A percentile compares a stretch with the other conserved stretches of the same genome.
Evolutionary conservation across 2,113 vertebrate genomes (phyloP).

Genomic region (Cariama cristata): DNA sequence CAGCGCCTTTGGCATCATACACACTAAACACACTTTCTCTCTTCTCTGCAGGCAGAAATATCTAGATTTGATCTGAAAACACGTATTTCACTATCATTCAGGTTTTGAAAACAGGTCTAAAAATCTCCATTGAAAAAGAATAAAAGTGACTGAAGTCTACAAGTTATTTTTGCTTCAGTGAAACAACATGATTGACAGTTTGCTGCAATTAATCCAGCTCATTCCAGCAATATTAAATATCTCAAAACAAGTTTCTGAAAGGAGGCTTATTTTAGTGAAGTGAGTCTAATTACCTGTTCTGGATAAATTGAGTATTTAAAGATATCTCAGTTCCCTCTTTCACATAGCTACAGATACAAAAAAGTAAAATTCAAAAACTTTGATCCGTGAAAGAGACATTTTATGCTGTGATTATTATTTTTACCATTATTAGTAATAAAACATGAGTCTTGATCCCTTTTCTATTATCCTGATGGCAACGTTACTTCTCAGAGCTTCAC

Average conservation of each 20-base stretch:
- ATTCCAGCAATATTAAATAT: not conserved
- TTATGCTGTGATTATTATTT: not conserved
- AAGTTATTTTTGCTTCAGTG: conserved; percentile 18
- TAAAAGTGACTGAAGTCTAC: not conserved
- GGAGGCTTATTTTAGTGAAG: not conserved
- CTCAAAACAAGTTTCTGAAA: conserved; percentile 38
- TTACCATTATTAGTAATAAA: not conserved
- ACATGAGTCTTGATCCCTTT: not conserved
- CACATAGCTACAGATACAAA: not conserved
- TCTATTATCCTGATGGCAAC: not conserved
- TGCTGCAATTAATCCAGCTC: conserved; percentile 19
- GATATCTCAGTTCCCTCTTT: not conserved
- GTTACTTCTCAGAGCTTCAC: not conserved
- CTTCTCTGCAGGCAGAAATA: not conserved
- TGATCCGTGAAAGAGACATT: not conserved
- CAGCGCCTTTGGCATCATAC: not conserved
- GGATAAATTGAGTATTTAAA: not conserved
- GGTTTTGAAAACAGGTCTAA: not conserved
- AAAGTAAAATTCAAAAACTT: not conserved
- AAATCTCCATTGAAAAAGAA: not conserved
- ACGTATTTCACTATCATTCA: not conserved
- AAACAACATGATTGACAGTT: conserved; percentile 18
- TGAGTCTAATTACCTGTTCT: not conserved
- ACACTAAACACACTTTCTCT: not conserved
- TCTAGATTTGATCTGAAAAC: not conserved